These are phyloP conservation scores for Nymphalis urticae DNA, from an alignment of 2,888 invertebrate genomes.

Conservation along the genomic window DNA sequence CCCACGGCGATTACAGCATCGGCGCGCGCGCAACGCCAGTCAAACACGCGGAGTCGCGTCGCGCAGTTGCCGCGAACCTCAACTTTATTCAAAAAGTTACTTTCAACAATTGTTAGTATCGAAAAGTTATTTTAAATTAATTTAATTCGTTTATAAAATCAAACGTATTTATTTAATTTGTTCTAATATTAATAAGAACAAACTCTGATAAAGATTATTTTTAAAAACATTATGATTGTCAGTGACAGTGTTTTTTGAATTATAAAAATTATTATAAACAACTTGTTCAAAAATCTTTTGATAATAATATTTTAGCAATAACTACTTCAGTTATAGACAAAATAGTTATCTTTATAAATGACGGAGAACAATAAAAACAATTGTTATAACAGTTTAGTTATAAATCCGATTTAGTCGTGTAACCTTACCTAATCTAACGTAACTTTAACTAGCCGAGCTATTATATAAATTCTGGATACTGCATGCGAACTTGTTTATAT, in stretches of 20 bases:
- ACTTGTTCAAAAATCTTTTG: background rate
- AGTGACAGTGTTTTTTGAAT: background rate
- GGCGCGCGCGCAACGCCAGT: constrained; percentile 61
- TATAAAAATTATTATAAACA: background rate
- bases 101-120: constrained; percentile 14
- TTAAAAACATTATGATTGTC: background rate
- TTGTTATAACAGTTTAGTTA: constrained; percentile 20
- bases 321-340: background rate
- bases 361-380: background rate
- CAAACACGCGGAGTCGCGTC: constrained; percentile 69
- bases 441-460: constrained; percentile 53
- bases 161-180: background rate
- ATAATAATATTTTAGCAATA: background rate
- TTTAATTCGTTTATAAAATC: background rate
- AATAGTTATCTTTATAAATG: background rate
- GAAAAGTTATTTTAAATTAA: constrained; percentile 16
- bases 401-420: constrained; percentile 47
- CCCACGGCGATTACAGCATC: constrained; percentile 44
- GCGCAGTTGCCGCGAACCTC: constrained; percentile 63
- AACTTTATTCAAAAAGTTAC: constrained; percentile 15
- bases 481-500: constrained; percentile 11
- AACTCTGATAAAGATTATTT: no score
- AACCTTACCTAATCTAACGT: constrained; percentile 66
- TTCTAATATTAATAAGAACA: background rate
- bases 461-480: constrained; percentile 45